Base-by-base conservation (phyloP, 2,797 vertebrate species). In the Delichon dasypus region DNA sequence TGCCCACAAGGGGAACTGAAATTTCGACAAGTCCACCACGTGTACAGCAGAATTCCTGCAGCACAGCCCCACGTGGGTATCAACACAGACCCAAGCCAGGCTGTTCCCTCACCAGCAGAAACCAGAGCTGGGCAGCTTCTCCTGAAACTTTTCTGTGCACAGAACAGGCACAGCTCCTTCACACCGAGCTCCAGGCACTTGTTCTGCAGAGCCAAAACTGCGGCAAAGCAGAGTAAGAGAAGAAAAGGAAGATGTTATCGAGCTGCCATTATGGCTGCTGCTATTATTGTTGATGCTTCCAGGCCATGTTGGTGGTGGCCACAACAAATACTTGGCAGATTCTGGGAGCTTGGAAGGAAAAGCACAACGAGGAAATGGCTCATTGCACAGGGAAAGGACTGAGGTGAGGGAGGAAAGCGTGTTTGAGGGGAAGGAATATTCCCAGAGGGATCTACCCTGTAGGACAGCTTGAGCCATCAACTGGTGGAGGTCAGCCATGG, bases 41-140 rank as follows among this genome's bases (percentile, higher is more conserved):
- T 3, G 27, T 16, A 4, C 55, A 72, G 58, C 72, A 61, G 48
- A 20, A 10, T 48, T 61, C 32, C 80, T 74, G 9, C 57, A 60
- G 36, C 65, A 74, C n/a, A 32, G 16, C 18, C 29, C 72, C 27
- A 2, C 32, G 0, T 1, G 19, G 34, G 9, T 4, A 40, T 4
- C n/a, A 53, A 12, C 40, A 53, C 11, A 22, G 5, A 30, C 2
- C 51, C 68, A 40, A 60, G 26, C 19, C 70, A 50, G 1, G 1
- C 18, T 34, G 6, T 36, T 26, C 47, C 36, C 40, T 61, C 47
- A 23, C 40, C 55, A 40, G 14, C n/a, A 64, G 45, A 7, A 90
- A 42, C 25, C 16, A 40, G 38, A 29, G 42, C 16, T n/a, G 20
- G 53, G 27, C 3, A 62, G 23, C 15, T 30, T 62, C 65, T 66